Evolutionary conservation across 2,888 invertebrate genomes (phyloP).

Genomic region (Stegophylla sp.): DNA sequence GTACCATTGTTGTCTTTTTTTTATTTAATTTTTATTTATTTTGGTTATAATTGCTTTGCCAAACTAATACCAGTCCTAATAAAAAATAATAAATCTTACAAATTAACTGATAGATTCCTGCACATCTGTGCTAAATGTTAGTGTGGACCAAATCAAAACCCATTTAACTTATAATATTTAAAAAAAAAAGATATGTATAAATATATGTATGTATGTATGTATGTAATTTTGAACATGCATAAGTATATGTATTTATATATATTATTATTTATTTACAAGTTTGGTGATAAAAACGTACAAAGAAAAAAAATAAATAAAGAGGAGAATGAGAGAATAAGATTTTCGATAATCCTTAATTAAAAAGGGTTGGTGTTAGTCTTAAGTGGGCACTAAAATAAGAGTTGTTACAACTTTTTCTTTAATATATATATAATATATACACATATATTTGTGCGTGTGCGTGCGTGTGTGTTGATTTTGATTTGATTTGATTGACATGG

Average conservation of each 20-base stretch:
- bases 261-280: slow-evolving; percentile 15
- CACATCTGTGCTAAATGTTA: slow-evolving; percentile 52
- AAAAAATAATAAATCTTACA: slow-evolving; percentile 10
- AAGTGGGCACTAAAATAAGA: slow-evolving; percentile 59
- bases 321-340: slow-evolving; percentile 36
- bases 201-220: slow-evolving; percentile 10
- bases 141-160: slow-evolving; percentile 59
- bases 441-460: slow-evolving; percentile 12
- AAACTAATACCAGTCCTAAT: neutral
- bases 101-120: slow-evolving; percentile 38
- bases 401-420: slow-evolving; percentile 6
- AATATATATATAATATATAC: slow-evolving; percentile 31
- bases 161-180: slow-evolving; percentile 41
- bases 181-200: slow-evolving; percentile 12
- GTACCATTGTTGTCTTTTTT: slow-evolving; percentile 51
- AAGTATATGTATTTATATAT: slow-evolving; percentile 25
- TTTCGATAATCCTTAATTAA: neutral
- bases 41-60: neutral
- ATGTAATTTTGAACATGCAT: neutral
- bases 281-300: too few relatives aligned
- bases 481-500: slow-evolving; percentile 57
- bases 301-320: slow-evolving; percentile 3
- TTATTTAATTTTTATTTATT: slow-evolving; percentile 1
- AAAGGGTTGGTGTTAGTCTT: slow-evolving; percentile 44
- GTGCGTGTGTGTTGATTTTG: slow-evolving; percentile 44